Conservation (phyloP, 37 sponge, comb jelly and placozoan genomes). For the Trichoplax adhaerens region DNA sequence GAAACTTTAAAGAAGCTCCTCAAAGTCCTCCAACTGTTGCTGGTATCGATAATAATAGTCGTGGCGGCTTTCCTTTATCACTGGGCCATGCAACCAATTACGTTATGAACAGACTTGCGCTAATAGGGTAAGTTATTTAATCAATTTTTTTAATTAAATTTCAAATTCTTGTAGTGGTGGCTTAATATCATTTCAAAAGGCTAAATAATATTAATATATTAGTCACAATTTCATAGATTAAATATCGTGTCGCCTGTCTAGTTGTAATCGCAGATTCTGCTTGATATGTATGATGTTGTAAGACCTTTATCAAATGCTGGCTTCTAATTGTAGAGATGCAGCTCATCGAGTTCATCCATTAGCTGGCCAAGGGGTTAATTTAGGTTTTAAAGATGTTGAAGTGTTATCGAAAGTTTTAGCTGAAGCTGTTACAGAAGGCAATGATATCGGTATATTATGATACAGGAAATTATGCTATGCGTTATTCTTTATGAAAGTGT, state of each 20-base stretch:
- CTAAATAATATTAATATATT: no score
- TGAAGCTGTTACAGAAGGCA: conserved; percentile 15
- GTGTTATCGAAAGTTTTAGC: conserved; percentile 12
- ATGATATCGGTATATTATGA: conserved; percentile 35
- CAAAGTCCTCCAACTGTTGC: conserved; percentile 23
- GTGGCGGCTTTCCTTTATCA: conserved; percentile 37
- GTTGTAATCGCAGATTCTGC: no score
- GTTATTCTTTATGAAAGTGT: neutral
- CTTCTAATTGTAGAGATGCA: conserved; percentile 20
- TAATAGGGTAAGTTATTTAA: conserved; percentile 48
- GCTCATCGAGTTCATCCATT: conserved; percentile 63
- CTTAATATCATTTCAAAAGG: no score
- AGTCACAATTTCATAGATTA: no score
- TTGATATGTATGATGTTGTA: no score
- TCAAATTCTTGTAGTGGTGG: no score
- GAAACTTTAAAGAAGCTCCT: no score
- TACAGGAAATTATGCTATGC: no score
- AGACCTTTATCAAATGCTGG: no score
- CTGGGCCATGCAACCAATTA: conserved; percentile 31
- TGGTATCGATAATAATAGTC: conserved; percentile 5
- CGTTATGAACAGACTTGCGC: conserved; percentile 29
- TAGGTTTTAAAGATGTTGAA: conserved; percentile 49
- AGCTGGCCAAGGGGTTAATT: conserved; percentile 62
- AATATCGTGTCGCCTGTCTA: no score
- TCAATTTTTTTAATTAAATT: neutral